Base-by-base conservation (phyloP, 2,888 invertebrate species). In the Adelognathus sp. region DNA sequence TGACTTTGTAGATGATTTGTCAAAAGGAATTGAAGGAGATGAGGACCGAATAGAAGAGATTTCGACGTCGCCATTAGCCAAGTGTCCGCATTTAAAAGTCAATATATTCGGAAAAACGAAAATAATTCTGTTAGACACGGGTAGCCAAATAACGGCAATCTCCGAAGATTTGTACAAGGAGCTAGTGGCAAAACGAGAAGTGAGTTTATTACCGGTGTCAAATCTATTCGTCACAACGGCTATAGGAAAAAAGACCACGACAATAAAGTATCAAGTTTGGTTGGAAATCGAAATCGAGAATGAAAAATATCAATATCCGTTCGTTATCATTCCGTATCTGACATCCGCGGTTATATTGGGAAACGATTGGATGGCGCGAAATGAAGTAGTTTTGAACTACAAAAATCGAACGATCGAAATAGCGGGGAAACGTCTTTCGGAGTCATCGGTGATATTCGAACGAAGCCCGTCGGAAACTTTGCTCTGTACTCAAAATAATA, bases 71-170 rank as follows among this genome's bases (percentile, higher is more conserved):
- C 1, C 5, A 18, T 3, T 73, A 9, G 56, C 64, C 0, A 33
- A 21, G 31, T 60, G 60, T 11, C 66, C 66, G 0, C 66, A 74
- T 11, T 3, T 66, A 11, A 18, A 31, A 16, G 29, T 60, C 3
- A 60, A 29, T 4, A 58, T 74, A 7, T 9, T n/a, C 4, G 9
- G 27, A 1, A 11, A 31, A 14, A n/a, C 27, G 1, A 36, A 24
- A 29, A 46, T 31, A 2, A 56, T 39, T 0, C 18, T 66, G 11
- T n/a, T 74, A 2, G 74, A 74, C 2, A 50, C 74, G 0, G 74
- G 66, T 3, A 74, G 66, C 31, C 74, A 74, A 31, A 41, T 76
- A 6, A 76, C 69, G 0, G 75, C 75, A 1, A 69, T 76, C 1
- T 76, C 69, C 0, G 75, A 69, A 36, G 39, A 31, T 0, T 56